A percentile compares a stretch with the other conserved stretches of the same genome.
These are phyloP conservation scores for Dasyprocta punctata DNA, from an alignment of 2,113 vertebrate genomes.

Conservation along the genomic window DNA sequence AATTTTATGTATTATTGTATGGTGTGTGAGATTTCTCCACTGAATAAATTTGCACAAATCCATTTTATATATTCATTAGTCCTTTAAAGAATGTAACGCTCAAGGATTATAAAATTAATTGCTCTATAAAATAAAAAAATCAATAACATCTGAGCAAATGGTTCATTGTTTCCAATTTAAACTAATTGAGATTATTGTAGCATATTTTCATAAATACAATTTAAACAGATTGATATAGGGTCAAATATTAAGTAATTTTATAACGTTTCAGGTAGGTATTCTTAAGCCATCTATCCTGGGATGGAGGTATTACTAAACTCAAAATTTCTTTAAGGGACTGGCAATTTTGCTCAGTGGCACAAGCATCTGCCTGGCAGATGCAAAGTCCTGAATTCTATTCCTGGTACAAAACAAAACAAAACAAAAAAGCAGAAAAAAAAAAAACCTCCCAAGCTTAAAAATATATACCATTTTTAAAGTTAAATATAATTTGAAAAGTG, in stretches of 20 bases:
- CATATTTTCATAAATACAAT: background rate
- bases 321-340: background rate
- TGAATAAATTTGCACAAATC: background rate
- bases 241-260: background rate
- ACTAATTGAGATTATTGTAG: background rate
- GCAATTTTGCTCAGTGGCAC: no score
- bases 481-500: slow-evolving; percentile 15
- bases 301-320: background rate
- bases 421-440: no score
- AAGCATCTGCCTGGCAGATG: no score
- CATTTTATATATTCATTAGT: background rate
- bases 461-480: background rate
- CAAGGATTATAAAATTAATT: background rate
- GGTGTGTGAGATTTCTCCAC: background rate
- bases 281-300: background rate
- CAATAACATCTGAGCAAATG: background rate
- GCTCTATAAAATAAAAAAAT: background rate
- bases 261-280: background rate
- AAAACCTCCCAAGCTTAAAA: background rate
- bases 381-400: no score
- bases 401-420: no score
- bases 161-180: background rate
- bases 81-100: background rate
- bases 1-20: background rate
- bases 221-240: background rate